phyloP scores from a whole-genome alignment of 2,888 invertebrate species.

The Ctena decussata region DNA sequence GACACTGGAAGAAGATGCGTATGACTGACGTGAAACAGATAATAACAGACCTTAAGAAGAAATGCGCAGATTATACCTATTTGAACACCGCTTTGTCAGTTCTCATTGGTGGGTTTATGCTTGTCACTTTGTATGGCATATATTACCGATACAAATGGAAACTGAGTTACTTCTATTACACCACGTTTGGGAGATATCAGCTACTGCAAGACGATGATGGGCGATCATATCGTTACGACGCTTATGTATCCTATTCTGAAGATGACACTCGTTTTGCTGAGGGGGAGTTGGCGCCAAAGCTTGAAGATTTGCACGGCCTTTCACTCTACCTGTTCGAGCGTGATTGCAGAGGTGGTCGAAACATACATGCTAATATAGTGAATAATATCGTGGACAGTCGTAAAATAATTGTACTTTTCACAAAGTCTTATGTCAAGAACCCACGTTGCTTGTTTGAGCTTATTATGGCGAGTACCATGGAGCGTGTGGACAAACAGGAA shows the following conservation, averaged over 20 bases:
- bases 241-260: conserved; percentile 51
- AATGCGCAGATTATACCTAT: conserved; percentile 9
- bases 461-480: conserved; percentile 68
- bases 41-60: conserved; percentile 8
- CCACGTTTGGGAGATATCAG: conserved; percentile 29
- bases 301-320: conserved; percentile 37
- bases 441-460: conserved; percentile 73
- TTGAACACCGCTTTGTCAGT: conserved; percentile 18
- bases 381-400: conserved; percentile 65
- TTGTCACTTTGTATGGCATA: conserved; percentile 31
- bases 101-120: conserved; percentile 31
- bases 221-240: conserved; percentile 36
- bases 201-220: conserved; percentile 4
- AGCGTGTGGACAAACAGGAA: conserved; percentile 39
- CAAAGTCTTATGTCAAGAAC: conserved; percentile 58
- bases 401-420: conserved; percentile 67
- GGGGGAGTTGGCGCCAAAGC: conserved; percentile 12
- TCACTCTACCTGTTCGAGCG: conserved; percentile 65
- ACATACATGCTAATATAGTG: conserved; percentile 67
- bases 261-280: conserved; percentile 32
- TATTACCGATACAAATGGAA: conserved; percentile 58
- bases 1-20: background rate
- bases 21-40: background rate
- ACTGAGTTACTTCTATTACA: conserved; percentile 50
- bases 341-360: conserved; percentile 66